Evolutionary conservation across 2,113 vertebrate genomes (phyloP).

Genomic region (Asarcornis scutulata): DNA sequence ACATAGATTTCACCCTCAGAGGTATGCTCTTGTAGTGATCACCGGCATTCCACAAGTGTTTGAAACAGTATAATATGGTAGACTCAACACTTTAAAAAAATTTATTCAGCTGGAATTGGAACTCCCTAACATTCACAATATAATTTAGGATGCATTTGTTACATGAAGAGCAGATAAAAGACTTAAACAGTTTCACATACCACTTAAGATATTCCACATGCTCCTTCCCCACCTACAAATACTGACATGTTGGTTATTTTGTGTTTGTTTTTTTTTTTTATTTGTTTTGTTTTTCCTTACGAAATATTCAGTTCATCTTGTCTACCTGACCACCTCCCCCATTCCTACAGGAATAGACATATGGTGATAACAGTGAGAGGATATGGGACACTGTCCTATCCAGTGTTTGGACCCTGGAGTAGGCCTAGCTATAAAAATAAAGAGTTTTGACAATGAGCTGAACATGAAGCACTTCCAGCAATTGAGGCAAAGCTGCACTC

Average conservation of each 20-base stretch:
- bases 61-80: conserved; percentile 61
- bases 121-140: conserved; percentile 79
- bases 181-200: conserved; percentile 76
- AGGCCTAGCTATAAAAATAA: conserved; percentile 18
- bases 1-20: conserved; percentile 55
- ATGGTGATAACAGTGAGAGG: conserved; percentile 68
- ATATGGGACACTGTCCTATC: conserved; percentile 59
- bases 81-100: conserved; percentile 68
- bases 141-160: conserved; percentile 77
- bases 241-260: conserved; percentile 62
- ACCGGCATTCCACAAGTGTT: conserved; percentile 67
- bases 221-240: conserved; percentile 73
- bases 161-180: conserved; percentile 77
- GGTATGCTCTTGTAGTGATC: conserved; percentile 67
- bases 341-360: conserved; percentile 37
- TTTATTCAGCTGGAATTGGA: conserved; percentile 75
- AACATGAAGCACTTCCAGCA: conserved; percentile 62
- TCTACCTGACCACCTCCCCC: conserved; percentile 31
- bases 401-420: conserved; percentile 72
- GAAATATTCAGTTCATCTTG: conserved; percentile 58
- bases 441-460: conserved; percentile 57
- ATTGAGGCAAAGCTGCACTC: conserved; percentile 67
- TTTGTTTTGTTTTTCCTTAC: not conserved
- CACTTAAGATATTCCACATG: conserved; percentile 69
- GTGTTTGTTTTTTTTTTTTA: no score